Conservation (phyloP, 2,797 vertebrate species). For the Lophotriccus pileatus region DNA sequence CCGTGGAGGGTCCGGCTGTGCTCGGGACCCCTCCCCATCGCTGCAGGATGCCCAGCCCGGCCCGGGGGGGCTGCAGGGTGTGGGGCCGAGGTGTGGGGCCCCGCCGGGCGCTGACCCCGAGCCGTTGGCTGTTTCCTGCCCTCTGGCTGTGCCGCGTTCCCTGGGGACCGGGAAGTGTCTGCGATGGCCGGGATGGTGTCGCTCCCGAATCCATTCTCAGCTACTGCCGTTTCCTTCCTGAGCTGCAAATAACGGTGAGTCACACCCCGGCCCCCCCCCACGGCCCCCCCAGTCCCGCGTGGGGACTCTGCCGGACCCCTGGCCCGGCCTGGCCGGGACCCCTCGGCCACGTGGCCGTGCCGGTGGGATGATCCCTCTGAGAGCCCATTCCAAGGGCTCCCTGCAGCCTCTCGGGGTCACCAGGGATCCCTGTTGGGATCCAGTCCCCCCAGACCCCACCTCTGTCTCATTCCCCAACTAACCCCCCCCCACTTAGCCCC, state of each 20-base stretch:
- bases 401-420: background rate
- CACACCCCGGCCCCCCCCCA: background rate
- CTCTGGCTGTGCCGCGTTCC: background rate
- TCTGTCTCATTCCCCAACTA: background rate
- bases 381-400: background rate
- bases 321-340: background rate
- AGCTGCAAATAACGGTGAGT: slow-evolving; percentile 48
- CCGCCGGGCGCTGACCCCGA: background rate
- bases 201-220: background rate
- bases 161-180: background rate
- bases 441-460: background rate
- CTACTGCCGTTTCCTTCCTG: slow-evolving; percentile 54
- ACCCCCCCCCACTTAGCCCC: background rate
- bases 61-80: too few relatives aligned
- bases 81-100: background rate
- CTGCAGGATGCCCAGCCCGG: background rate
- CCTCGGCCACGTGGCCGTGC: fast-evolving
- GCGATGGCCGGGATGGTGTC: background rate
- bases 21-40: background rate
- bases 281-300: background rate
- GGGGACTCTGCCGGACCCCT: background rate
- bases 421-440: fast-evolving
- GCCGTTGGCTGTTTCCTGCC: slow-evolving; percentile 6
- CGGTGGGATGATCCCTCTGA: background rate
- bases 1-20: background rate